Base-by-base conservation (phyloP, 1,140 invertebrate species). In the Neodiprion fabricii region DNA sequence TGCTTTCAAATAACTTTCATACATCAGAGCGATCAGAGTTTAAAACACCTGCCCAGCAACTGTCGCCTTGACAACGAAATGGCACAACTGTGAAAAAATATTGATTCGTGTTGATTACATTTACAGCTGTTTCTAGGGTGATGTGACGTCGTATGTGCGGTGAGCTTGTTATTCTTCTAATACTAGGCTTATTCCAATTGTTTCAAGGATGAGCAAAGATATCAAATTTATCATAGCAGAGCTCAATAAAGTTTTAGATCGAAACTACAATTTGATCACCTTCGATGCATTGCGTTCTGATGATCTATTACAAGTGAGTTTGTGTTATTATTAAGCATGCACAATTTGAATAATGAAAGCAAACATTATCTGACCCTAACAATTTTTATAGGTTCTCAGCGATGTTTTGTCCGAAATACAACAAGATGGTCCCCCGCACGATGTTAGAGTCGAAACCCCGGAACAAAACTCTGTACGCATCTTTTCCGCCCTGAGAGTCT, bases 261-360 rank as follows among this genome's bases (percentile, higher is more conserved):
- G 93, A 80, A 95, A 92, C 80, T 96, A 94, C 78, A 96, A 96
- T 81, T 86, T 96, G 71, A 96, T 97, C 79, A 94, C 93, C 75
- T 96, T 96, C 87, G 95, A 96, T 89, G 91, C 93, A n/a, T 85
- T 96, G 67, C 91, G 91, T 74, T 91, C 93, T 47, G 92, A 94
- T 71, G 92, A 95, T 80, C 85, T 96, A 68, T 83, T 96, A 69
- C 95, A 97, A 88, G 89, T 94, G 81, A 81, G 74, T 69, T 40
- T 40, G 5, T 40, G 28, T 40, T 40, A 40, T 40, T 40, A 40
- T 3, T 40, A 40, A 40, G 28, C 28, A 40, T 0, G 12, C n/a
- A 61, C 9, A n/a, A 48, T 23, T 28, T 12, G 12, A 61, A 68
- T 21, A 49, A 73, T 61, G 3, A 9, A 48, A 68, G 11, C 75